phyloP scores from a whole-genome alignment of 2,797 vertebrate genomes.

The Cynodonichthys magdalenae region DNA sequence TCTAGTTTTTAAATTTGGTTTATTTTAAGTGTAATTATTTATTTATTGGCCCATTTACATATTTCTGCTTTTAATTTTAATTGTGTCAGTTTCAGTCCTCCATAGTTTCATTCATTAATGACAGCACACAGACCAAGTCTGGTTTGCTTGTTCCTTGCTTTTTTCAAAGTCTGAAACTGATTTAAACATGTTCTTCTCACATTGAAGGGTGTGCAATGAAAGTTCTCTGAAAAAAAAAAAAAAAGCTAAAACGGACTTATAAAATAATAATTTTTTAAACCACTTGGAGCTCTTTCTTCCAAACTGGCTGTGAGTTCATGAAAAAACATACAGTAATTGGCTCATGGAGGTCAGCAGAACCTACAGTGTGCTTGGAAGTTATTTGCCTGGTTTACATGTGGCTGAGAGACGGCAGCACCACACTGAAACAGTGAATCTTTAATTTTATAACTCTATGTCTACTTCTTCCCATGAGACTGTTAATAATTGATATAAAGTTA shows the following conservation, averaged over 20 bases:
- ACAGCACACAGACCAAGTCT: conserved; percentile 20
- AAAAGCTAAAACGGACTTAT: conserved; percentile 4
- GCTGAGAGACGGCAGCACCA: conserved; percentile 8
- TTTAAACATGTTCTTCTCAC: conserved; percentile 1
- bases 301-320: conserved; percentile 2
- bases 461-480: conserved; percentile 33
- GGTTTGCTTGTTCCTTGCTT: conserved; percentile 36
- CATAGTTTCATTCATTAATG: conserved; percentile 16
- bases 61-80: no score
- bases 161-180: conserved; percentile 24
- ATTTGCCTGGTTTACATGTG: conserved; percentile 16
- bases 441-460: conserved; percentile 40
- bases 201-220: conserved; percentile 3
- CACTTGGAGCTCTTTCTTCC: conserved; percentile 16
- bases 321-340: conserved; percentile 32
- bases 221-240: conserved; percentile 13
- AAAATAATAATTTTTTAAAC: conserved; percentile 23
- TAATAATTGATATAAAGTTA: conserved; percentile 57
- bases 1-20: no score
- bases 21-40: no score
- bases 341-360: conserved; percentile 35
- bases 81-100: no score
- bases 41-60: no score
- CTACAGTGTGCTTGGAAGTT: conserved; percentile 11
- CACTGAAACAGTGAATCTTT: conserved; percentile 25